Percentiles rank a stretch among this genome's conserved stretches.
Conservation (phyloP, 2,113 vertebrate species). For the Pelobates fuscus region DNA sequence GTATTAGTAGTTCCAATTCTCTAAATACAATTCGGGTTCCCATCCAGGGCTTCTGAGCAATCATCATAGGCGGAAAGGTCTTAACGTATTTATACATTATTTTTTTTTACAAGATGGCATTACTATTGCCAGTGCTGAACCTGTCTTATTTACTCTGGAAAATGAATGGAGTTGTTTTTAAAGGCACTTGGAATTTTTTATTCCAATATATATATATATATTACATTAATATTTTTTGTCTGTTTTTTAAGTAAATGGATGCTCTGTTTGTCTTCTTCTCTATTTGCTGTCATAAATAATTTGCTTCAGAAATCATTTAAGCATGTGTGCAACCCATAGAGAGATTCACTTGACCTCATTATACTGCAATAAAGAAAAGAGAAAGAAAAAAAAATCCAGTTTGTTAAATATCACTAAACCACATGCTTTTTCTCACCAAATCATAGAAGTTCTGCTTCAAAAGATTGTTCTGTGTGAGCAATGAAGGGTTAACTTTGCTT, state of each 20-base stretch:
- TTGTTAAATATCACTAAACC: slow-evolving; percentile 97
- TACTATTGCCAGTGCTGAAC: no score
- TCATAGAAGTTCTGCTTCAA: slow-evolving; percentile 89
- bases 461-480: slow-evolving; percentile 80
- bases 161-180: no score
- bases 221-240: slow-evolving; percentile 64
- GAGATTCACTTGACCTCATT: slow-evolving; percentile 99
- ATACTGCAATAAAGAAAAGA: slow-evolving; percentile 97
- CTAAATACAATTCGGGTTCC: no score
- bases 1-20: no score
- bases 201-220: slow-evolving; percentile 5
- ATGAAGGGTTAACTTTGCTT: slow-evolving; percentile 83
- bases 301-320: slow-evolving; percentile 92
- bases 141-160: no score
- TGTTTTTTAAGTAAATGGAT: slow-evolving; percentile 83
- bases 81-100: no score
- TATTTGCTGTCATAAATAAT: slow-evolving; percentile 96
- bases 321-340: slow-evolving; percentile 91
- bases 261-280: slow-evolving; percentile 91
- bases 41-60: no score
- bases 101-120: no score
- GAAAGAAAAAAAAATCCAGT: slow-evolving; percentile 90
- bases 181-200: no score
- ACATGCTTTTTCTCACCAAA: slow-evolving; percentile 90
- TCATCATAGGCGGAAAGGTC: no score